These are phyloP conservation scores for Pelobates cultripes DNA, from an alignment of 2,797 vertebrate genomes.

Conservation along the genomic window DNA sequence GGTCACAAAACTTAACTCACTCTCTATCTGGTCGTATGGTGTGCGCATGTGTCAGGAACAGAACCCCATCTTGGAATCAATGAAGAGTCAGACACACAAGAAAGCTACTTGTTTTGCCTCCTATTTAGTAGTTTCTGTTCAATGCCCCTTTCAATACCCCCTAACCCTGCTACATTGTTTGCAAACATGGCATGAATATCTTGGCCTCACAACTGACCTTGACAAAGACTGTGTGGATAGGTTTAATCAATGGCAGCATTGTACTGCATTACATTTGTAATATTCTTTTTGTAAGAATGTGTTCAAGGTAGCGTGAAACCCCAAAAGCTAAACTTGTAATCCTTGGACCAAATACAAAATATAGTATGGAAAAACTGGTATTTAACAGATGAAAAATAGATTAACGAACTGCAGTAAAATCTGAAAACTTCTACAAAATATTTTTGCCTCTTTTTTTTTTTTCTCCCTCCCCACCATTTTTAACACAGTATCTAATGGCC, in stretches of 20 bases:
- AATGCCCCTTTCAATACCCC: slow-evolving; percentile 14
- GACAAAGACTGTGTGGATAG: slow-evolving; percentile 58
- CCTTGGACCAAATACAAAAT: slow-evolving; percentile 65
- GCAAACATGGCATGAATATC: slow-evolving; percentile 42
- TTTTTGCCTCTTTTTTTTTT: slow-evolving; percentile 53
- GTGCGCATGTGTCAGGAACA: slow-evolving; percentile 8
- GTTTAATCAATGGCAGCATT: slow-evolving; percentile 64
- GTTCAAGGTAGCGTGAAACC: slow-evolving; percentile 60
- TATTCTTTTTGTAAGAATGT: slow-evolving; percentile 59
- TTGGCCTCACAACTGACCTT: slow-evolving; percentile 70
- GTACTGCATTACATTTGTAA: slow-evolving; percentile 60
- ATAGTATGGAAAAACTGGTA: slow-evolving; percentile 57
- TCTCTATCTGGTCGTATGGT: neutral
- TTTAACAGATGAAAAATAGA: slow-evolving; percentile 59
- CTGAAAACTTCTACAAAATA: slow-evolving; percentile 37
- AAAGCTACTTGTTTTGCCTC: slow-evolving; percentile 14
- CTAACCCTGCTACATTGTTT: slow-evolving; percentile 42
- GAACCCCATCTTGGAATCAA: slow-evolving; percentile 14
- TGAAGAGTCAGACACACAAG: slow-evolving; percentile 22
- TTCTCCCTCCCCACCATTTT: slow-evolving; percentile 52
- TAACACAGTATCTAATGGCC: slow-evolving; percentile 19
- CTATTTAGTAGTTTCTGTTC: slow-evolving; percentile 16
- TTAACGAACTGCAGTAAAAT: slow-evolving; percentile 64
- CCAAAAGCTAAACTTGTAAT: slow-evolving; percentile 55
- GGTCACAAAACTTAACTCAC: slow-evolving; percentile 17